Base-by-base conservation (phyloP, 2,113 vertebrate genomes). In the Heliornis fulica region DNA sequence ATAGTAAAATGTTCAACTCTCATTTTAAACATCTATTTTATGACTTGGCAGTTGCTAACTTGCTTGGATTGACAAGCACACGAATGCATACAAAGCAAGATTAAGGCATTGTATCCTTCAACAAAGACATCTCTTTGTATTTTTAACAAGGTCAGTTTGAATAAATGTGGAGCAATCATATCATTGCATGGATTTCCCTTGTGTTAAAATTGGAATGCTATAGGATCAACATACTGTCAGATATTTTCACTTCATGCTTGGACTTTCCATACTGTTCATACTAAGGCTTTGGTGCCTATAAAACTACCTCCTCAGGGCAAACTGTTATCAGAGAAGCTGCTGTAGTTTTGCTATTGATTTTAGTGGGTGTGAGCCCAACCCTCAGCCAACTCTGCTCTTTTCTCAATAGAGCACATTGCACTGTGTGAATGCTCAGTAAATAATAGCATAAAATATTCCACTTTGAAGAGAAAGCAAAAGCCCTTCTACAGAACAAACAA, bases 381-480 rank as follows among this genome's bases (percentile, higher is more conserved):
- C 69, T 34, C 74, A 60, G 83, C 34, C 69, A 82, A 1, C 50
- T 61, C 54, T 48, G 21, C 23, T 51, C 74, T 83, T 23, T 75
- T 46, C 87, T 79, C 69, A 56, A 10, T 7, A 84, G 51, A 79
- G 81, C 74, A 75, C 26, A 10, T 13, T 29, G 70, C 28, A 26
- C 59, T 20, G 7, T 29, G 66, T 28, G 71, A 88, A 41, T 20
- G 65, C 50, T 83, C 66, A n/a, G 66, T 63, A 80, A 93, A 80
- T 40, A 91, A 86, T n/a, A 77, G 60, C 32, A 91, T 66, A 56
- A 82, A 91, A 82, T 69, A 93, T 41, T 74, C 50, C 61, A 66
- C 93, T 92, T 63, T 4, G n/a, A 77, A 83, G 93, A 69, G 82
- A 93, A 86, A 78, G 90, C 63, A 92, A 74, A 88, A 88, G 45